A percentile compares a stretch with the other conserved stretches of the same genome.
Evolutionary conservation across 2,113 vertebrate species (phyloP).

Genomic region (Rhombomys opimus): DNA sequence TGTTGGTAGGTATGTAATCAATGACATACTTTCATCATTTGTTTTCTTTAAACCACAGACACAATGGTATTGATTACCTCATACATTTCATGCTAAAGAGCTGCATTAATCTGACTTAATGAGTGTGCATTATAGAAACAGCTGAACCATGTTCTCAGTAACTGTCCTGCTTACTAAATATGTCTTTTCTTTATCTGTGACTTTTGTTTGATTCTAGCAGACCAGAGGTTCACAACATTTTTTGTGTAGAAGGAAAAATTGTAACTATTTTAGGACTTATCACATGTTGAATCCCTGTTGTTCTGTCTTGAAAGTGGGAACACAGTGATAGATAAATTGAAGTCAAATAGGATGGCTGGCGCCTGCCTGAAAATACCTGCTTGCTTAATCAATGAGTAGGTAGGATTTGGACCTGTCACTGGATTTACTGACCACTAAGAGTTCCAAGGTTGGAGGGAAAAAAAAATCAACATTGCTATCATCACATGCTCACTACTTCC

Average conservation of each 20-base stretch:
- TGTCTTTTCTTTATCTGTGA: slow-evolving; percentile 32
- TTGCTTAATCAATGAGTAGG: background rate
- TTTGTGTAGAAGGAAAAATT: background rate
- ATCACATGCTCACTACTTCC: background rate
- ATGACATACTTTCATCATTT: slow-evolving; percentile 77
- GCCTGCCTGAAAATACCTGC: no score
- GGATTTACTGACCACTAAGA: background rate
- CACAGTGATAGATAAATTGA: rapidly evolving
- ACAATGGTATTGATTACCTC: slow-evolving; percentile 86
- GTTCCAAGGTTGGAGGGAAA: background rate
- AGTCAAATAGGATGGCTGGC: background rate
- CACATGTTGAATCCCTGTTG: background rate
- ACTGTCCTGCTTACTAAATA: slow-evolving; percentile 56
- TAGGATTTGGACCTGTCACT: background rate
- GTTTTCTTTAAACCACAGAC: slow-evolving; percentile 68
- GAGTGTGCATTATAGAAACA: slow-evolving; percentile 70
- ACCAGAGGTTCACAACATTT: background rate
- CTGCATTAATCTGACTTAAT: slow-evolving; percentile 87
- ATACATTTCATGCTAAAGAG: slow-evolving; percentile 85
- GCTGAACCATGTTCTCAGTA: slow-evolving; percentile 82
- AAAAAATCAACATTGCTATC: background rate
- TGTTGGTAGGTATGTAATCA: slow-evolving; percentile 50
- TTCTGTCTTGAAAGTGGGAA: background rate
- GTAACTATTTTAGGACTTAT: background rate
- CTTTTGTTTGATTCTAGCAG: background rate